phyloP scores from a whole-genome alignment of 1,140 invertebrate genomes.

The Diorhabda elongata region DNA sequence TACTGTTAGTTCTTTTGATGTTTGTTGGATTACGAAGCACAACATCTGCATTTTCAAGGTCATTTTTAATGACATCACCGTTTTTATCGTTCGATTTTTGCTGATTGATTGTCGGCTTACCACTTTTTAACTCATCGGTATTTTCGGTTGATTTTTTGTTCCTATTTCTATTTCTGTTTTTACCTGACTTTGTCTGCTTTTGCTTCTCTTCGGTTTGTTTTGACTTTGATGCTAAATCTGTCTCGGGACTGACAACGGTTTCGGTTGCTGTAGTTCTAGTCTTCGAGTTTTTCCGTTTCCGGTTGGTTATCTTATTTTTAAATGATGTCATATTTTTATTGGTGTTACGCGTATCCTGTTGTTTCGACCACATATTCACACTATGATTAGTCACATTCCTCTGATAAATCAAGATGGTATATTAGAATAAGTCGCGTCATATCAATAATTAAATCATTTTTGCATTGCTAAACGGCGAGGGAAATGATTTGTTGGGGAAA shows the following conservation, averaged over 20 bases:
- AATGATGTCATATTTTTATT: conserved; percentile 39
- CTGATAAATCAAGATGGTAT: conserved; percentile 8
- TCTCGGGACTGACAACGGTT: conserved; percentile 13
- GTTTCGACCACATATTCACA: conserved; percentile 41
- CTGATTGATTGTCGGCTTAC: not conserved
- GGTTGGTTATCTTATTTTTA: conserved; percentile 39
- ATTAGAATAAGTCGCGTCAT: not conserved
- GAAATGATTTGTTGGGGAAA: too few species aligned
- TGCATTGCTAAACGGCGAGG: too few species aligned
- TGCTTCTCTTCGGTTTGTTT: conserved; percentile 20
- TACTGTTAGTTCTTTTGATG: conserved; percentile 14
- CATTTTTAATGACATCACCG: conserved; percentile 13
- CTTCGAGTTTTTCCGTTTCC: conserved; percentile 39
- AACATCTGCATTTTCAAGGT: conserved; percentile 25
- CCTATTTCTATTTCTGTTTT: conserved; percentile 19
- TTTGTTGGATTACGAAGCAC: conserved; percentile 26
- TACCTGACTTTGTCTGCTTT: conserved; percentile 22
- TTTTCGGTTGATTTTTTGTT: conserved; percentile 19
- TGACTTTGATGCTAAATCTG: conserved; percentile 18
- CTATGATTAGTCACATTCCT: conserved; percentile 20
- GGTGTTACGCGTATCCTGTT: conserved; percentile 35
- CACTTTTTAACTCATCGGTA: not conserved
- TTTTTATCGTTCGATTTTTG: conserved; percentile 2
- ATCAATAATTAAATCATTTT: too few species aligned
- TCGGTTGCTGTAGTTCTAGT: conserved; percentile 7